Evolutionary conservation across 2,113 vertebrate species (phyloP), one percentile per base, ranked within the genome.

Genomic region (Columbina picui): DNA sequence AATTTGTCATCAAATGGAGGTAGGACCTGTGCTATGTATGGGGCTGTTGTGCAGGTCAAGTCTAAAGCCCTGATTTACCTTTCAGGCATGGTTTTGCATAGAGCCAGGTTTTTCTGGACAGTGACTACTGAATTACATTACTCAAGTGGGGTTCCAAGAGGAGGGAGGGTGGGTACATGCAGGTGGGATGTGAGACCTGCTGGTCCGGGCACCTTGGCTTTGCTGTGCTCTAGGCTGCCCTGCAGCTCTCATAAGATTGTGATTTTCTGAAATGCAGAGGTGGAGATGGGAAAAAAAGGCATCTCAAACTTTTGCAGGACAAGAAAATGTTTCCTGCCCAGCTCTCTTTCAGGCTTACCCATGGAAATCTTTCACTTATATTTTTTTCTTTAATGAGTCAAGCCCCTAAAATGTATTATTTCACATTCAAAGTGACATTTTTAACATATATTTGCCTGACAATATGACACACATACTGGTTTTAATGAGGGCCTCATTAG

Each of bases 361-460:
- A 50, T 41, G 67, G 77, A 93, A 50, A 63, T 96, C 90, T 81
- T 84, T 84, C 2, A 12, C 82, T 84, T 97, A 59, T 84, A 52
- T 96, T 95, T 96, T 96, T 91, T 96, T 91, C 81, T 94, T 88
- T 97, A 97, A 95, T 91, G 89, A 97, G 90, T 95, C 82, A 93
- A 84, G 56, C 84, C 84, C 91, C 95, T 96, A 96, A 95, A 97
- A 96, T 83, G 93, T 91, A 94, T 95, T 96, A 88, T 96, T 96
- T 96, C 93, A 38, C 84, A 96, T 89, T 97, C 92, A 94, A 94
- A 94, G 87, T 97, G 97, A 97, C 95, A 96, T 87, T 96, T 96
- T 97, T 97, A 97, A 97, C 96, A 96, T 97, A 96, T 94, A 97
- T 97, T 97, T 97, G 87, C 94, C 93, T 97, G 96, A 94, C 95